Conservation (phyloP, 2,797 vertebrate genomes). For the Poecile montanus region DNA sequence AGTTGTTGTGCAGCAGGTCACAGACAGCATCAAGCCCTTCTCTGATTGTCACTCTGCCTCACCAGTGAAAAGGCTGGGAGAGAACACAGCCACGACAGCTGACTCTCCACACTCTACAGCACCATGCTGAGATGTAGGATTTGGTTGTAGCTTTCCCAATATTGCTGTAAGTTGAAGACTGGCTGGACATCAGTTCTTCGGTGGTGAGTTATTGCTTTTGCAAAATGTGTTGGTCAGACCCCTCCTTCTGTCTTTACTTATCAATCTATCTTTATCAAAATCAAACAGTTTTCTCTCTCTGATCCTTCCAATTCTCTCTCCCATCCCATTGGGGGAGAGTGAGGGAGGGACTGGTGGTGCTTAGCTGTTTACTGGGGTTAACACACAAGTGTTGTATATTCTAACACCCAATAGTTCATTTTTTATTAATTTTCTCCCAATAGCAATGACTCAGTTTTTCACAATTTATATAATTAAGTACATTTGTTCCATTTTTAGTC, state of each 20-base stretch:
- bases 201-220: not conserved
- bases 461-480: not conserved
- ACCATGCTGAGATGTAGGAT: not conserved
- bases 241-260: not conserved
- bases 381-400: not conserved
- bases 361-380: not conserved
- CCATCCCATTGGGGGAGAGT: accelerated
- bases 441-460: not conserved
- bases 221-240: not conserved
- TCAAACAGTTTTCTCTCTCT: not conserved
- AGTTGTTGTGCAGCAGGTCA: not conserved
- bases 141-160: not conserved
- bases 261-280: not conserved
- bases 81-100: not conserved
- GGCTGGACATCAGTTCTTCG: accelerated
- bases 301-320: not conserved
- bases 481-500: not conserved
- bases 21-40: not conserved
- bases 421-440: not conserved
- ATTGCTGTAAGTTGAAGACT: not conserved
- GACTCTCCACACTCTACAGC: not conserved
- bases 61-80: not conserved
- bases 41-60: not conserved
- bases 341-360: accelerated
- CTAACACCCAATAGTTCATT: not conserved